phyloP scores from a whole-genome alignment of 2,797 vertebrate genomes.

The Rhinichthys osculus region DNA sequence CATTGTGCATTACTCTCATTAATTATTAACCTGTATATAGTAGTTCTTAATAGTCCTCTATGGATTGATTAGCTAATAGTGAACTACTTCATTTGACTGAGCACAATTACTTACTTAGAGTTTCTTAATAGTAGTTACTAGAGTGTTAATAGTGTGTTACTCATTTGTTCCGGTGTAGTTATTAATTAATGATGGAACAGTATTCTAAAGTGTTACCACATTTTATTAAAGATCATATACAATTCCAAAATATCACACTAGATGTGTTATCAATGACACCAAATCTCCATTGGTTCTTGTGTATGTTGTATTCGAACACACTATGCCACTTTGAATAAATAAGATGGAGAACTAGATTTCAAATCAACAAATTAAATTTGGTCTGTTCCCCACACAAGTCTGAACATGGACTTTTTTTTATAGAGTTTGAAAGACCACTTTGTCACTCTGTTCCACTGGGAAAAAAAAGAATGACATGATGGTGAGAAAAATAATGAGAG shows the following conservation, averaged over 20 bases:
- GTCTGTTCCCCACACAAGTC: background rate
- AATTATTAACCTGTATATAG: no score
- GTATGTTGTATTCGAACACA: background rate
- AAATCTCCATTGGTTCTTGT: background rate
- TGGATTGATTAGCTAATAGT: no score
- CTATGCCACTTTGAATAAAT: background rate
- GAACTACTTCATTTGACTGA: no score
- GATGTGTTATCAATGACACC: background rate
- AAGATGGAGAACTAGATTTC: background rate
- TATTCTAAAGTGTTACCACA: no score
- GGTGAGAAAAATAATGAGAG: background rate
- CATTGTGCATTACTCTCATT: no score
- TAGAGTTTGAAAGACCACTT: background rate
- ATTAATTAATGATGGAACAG: background rate
- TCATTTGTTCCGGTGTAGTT: background rate
- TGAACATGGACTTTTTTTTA: background rate
- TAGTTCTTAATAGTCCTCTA: no score
- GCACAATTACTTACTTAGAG: no score
- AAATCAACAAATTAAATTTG: background rate
- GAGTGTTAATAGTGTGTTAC: background rate
- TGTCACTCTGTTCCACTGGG: background rate
- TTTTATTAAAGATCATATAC: background rate
- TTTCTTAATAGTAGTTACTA: no score
- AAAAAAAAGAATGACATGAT: background rate
- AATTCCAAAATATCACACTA: background rate